A percentile compares a stretch with the other conserved stretches of the same genome.
phyloP scores from a whole-genome alignment of 2,113 vertebrate species.

The Puffinus mauretanicus region DNA sequence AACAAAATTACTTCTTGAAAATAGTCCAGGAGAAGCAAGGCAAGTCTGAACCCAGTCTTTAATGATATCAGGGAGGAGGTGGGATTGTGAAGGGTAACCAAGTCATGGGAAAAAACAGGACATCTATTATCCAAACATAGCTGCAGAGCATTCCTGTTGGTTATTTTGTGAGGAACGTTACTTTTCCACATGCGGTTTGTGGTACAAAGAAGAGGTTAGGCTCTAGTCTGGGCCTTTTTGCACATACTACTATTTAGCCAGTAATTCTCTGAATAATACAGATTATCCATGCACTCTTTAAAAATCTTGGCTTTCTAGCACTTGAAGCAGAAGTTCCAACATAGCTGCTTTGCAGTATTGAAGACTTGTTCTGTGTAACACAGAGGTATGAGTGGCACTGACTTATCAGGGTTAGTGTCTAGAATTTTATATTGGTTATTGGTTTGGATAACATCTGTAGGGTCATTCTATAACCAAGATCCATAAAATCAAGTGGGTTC shows the following conservation, averaged over 20 bases:
- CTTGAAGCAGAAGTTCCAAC: background rate
- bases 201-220: background rate
- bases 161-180: background rate
- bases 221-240: background rate
- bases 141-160: background rate
- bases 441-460: background rate
- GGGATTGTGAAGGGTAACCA: constrained; percentile 4
- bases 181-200: background rate
- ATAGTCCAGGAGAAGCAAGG: constrained; percentile 45
- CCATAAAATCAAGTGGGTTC: background rate
- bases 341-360: background rate
- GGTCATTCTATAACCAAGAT: background rate
- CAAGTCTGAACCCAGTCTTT: constrained; percentile 42
- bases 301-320: background rate
- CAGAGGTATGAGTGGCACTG: background rate
- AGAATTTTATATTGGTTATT: background rate
- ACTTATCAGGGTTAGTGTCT: background rate
- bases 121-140: constrained; percentile 1
- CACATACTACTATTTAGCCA: background rate
- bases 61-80: constrained; percentile 21
- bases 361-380: accelerated
- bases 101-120: constrained; percentile 37
- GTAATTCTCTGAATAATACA: background rate
- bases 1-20: constrained; percentile 49
- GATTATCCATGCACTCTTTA: background rate